phyloP scores from a whole-genome alignment of 2,113 vertebrate species.

The Strix uralensis region DNA sequence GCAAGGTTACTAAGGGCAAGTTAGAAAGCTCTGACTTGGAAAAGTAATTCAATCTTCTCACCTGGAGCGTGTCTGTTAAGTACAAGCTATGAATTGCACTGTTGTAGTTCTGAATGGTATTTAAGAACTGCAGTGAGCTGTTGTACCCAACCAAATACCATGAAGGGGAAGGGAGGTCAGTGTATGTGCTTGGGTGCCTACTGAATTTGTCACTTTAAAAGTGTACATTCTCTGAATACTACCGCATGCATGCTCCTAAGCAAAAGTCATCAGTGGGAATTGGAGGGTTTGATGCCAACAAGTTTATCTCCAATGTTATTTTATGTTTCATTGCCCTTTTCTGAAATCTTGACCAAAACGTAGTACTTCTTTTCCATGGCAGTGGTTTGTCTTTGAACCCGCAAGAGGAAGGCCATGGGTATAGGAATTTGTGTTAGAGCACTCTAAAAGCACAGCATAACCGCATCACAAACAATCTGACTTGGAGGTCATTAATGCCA shows the following conservation, averaged over 20 bases:
- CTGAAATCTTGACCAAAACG: background rate
- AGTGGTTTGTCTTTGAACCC: background rate
- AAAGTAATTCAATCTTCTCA: slow-evolving; percentile 33
- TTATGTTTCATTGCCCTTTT: background rate
- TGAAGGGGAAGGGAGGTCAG: slow-evolving; percentile 37
- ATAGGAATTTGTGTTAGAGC: background rate
- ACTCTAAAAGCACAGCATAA: background rate
- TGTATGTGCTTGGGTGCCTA: background rate
- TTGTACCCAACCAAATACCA: background rate
- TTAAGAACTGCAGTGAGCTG: background rate
- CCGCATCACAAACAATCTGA: background rate
- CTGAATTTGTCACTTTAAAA: slow-evolving; percentile 12
- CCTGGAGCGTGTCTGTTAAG: background rate
- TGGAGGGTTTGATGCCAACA: background rate
- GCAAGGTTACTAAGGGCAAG: background rate
- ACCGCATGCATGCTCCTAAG: background rate
- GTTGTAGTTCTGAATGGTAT: background rate
- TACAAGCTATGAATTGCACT: background rate
- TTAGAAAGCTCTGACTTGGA: background rate
- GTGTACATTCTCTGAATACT: background rate
- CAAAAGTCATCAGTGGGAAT: background rate
- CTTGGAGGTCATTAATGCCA: background rate
- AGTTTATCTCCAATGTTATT: background rate
- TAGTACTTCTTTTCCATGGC: background rate
- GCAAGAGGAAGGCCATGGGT: background rate